Evolutionary conservation across 92 coral and sea anemone species (phyloP).

Genomic region (Palythoa grandiflora): DNA sequence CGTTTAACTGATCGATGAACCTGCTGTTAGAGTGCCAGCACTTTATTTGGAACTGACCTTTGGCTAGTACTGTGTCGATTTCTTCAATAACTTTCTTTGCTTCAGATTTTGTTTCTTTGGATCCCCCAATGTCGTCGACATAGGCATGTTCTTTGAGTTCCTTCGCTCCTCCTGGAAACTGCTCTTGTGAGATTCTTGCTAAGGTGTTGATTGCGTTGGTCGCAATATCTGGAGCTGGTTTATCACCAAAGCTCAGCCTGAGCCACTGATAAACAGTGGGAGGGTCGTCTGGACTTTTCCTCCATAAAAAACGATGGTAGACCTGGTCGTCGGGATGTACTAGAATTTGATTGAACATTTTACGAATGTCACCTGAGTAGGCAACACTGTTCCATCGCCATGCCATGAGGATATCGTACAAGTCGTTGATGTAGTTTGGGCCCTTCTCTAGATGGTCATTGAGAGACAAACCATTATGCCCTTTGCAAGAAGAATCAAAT

Average conservation of each 20-base stretch:
- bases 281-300: constrained; percentile 36
- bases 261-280: constrained; percentile 71
- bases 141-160: constrained; percentile 61
- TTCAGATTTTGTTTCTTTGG: constrained; percentile 39
- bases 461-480: constrained; percentile 24
- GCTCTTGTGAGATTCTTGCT: constrained; percentile 50
- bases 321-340: constrained; percentile 73
- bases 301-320: constrained; percentile 73
- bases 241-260: constrained; percentile 68
- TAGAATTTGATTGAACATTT: constrained; percentile 67
- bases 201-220: constrained; percentile 54
- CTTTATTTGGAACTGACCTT: constrained; percentile 54
- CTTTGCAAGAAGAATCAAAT: constrained; percentile 39
- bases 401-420: constrained; percentile 47
- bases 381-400: constrained; percentile 70
- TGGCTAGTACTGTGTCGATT: constrained; percentile 58
- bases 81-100: constrained; percentile 55
- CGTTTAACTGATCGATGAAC: constrained; percentile 52
- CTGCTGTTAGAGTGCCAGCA: constrained; percentile 59
- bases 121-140: constrained; percentile 68
- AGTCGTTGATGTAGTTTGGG: constrained; percentile 52
- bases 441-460: constrained; percentile 51
- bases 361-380: constrained; percentile 57
- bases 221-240: constrained; percentile 74
- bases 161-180: constrained; percentile 59